Percentiles rank a stretch among this genome's conserved stretches.
phyloP scores from a whole-genome alignment of 2,888 invertebrate genomes.

The Cotesia congregata region DNA sequence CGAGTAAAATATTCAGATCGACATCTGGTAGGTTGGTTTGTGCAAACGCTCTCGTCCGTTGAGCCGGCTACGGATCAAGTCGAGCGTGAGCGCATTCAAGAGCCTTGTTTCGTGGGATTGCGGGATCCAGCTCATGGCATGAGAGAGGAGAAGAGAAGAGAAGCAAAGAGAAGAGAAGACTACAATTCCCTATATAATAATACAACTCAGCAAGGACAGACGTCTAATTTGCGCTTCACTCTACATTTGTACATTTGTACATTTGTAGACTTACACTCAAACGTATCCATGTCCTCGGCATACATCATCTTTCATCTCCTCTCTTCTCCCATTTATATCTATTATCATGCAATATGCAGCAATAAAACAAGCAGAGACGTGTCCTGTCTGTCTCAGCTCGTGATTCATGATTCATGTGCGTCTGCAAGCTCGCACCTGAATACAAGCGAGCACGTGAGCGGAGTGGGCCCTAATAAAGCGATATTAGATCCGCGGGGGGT shows the following conservation, averaged over 20 bases:
- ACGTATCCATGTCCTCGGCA: not conserved
- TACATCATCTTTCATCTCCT: not conserved
- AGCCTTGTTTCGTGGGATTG: constrained; percentile 68
- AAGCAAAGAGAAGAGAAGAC: not conserved
- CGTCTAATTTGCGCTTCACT: constrained; percentile 37
- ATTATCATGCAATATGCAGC: constrained; percentile 60
- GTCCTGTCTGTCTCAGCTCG: not conserved
- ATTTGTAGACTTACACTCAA: not conserved
- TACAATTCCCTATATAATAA: constrained; percentile 30
- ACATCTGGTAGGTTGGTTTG: constrained; percentile 67
- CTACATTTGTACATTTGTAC: constrained; percentile 5
- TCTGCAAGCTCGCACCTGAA: not conserved
- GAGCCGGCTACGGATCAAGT: constrained; percentile 68
- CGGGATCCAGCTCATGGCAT: constrained; percentile 51
- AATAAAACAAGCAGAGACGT: constrained; percentile 32
- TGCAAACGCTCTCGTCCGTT: constrained; percentile 65
- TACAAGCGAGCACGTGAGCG: constrained; percentile 6
- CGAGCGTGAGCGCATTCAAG: constrained; percentile 67
- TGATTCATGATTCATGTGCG: not conserved
- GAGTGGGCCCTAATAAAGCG: constrained; percentile 68
- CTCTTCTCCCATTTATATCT: constrained; percentile 29
- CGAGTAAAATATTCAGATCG: constrained; percentile 64
- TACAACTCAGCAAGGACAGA: constrained; percentile 22
- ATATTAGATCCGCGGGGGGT: constrained; percentile 68
- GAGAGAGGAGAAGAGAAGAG: not conserved